A percentile compares a stretch with the other conserved stretches of the same genome.
phyloP scores from a whole-genome alignment of 30 jellyfish, hydroid and myxozoan genomes.

The Chironex yamaguchii region DNA sequence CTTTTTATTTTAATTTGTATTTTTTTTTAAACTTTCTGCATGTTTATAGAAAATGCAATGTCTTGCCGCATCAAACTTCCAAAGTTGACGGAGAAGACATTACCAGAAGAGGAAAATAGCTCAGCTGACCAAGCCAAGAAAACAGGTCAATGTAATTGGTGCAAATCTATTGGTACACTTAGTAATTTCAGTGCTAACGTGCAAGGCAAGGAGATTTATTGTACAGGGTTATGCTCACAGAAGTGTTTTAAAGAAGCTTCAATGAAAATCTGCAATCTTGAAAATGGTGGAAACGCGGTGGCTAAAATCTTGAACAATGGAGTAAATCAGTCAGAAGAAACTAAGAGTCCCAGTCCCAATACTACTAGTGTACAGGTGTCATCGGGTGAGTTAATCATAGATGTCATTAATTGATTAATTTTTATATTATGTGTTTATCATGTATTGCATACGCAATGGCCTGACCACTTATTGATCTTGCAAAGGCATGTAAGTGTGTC shows the following conservation, averaged over 20 bases:
- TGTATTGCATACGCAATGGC: no score
- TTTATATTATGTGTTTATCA: no score
- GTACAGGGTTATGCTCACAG: constrained; percentile 91
- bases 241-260: constrained; percentile 85
- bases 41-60: not conserved
- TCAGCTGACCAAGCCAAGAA: constrained; percentile 4
- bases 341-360: not conserved
- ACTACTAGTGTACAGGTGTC: no score
- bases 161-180: constrained; percentile 58
- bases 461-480: no score
- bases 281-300: constrained; percentile 67
- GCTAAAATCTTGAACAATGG: not conserved
- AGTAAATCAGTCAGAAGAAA: constrained; percentile 29
- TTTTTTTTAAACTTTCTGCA: no score
- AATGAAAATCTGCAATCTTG: constrained; percentile 69
- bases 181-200: constrained; percentile 69
- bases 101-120: not conserved
- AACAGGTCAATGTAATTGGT: constrained; percentile 80
- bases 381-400: no score
- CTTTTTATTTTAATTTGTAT: no score
- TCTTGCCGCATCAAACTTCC: not conserved
- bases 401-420: no score
- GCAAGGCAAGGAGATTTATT: constrained; percentile 79
- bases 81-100: not conserved
- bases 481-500: no score